Evolutionary conservation across 1,140 invertebrate genomes (phyloP).

Genomic region (Caerostris extrusa): DNA sequence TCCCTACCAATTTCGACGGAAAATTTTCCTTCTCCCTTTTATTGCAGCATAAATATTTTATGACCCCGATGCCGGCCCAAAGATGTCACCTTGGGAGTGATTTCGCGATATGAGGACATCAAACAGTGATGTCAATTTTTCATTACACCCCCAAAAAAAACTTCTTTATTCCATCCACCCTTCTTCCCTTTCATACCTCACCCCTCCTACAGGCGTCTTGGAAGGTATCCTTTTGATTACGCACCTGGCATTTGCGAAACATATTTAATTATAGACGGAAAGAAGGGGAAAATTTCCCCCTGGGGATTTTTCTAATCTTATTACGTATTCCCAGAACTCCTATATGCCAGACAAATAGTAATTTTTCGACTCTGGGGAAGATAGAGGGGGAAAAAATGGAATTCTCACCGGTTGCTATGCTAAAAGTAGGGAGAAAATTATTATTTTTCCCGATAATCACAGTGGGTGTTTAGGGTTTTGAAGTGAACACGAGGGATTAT

Average conservation of each 20-base stretch:
- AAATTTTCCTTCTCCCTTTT: constrained; percentile 43
- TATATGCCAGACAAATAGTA: not conserved
- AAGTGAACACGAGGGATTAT: no score
- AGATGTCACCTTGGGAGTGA: constrained; percentile 38
- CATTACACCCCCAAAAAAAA: not conserved
- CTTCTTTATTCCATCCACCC: not conserved
- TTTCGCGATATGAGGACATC: constrained; percentile 35
- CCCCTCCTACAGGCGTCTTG: not conserved
- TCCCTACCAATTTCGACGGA: not conserved
- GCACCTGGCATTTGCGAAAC: not conserved
- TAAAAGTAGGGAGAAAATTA: no score
- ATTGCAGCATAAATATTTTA: constrained; percentile 68
- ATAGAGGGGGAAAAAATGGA: no score
- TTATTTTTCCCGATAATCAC: no score
- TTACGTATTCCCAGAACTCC: not conserved
- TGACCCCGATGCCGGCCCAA: not conserved
- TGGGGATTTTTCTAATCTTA: not conserved
- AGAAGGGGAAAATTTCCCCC: no score
- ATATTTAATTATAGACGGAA: not conserved
- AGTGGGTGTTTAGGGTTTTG: no score
- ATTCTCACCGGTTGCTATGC: no score
- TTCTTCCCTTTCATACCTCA: not conserved
- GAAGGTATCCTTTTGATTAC: not conserved
- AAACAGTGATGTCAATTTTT: constrained; percentile 48
- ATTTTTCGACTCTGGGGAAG: no score